Conservation (phyloP, 2,113 vertebrate genomes). For the Sialia sialis region DNA sequence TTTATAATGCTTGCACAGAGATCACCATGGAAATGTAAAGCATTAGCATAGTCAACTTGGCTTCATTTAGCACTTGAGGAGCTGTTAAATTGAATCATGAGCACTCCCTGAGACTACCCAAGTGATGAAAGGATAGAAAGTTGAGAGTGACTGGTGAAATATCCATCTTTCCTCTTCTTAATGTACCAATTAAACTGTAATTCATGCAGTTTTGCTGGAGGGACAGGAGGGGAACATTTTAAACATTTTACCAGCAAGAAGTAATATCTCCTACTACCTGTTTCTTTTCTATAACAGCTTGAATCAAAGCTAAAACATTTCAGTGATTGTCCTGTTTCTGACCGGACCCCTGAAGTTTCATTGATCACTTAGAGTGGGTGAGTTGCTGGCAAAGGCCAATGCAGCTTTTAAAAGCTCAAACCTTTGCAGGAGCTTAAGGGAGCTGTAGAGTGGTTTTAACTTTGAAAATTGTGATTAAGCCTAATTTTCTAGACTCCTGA, state of each 20-base stretch:
- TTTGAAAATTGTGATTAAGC: not conserved
- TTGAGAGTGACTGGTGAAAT: not conserved
- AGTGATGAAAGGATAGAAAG: not conserved
- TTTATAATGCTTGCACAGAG: not conserved
- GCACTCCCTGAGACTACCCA: not conserved
- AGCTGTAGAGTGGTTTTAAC: not conserved
- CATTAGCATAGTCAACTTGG: not conserved
- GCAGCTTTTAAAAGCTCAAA: not conserved
- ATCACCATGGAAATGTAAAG: not conserved
- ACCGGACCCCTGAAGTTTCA: no score
- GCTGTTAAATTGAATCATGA: slow-evolving; percentile 15
- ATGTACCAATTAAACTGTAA: not conserved
- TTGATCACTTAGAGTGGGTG: not conserved
- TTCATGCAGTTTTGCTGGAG: not conserved
- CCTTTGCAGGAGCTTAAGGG: not conserved
- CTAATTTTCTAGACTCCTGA: not conserved
- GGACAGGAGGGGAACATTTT: not conserved
- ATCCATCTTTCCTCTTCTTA: not conserved
- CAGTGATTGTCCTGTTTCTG: no score
- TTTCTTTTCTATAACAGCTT: no score
- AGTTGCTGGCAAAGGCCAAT: not conserved
- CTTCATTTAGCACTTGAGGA: slow-evolving; percentile 28
- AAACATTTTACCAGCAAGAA: no score
- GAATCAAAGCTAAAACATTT: no score
- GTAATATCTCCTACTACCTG: no score